phyloP scores from a whole-genome alignment of 2,797 vertebrate genomes.

The Spea hammondii region DNA sequence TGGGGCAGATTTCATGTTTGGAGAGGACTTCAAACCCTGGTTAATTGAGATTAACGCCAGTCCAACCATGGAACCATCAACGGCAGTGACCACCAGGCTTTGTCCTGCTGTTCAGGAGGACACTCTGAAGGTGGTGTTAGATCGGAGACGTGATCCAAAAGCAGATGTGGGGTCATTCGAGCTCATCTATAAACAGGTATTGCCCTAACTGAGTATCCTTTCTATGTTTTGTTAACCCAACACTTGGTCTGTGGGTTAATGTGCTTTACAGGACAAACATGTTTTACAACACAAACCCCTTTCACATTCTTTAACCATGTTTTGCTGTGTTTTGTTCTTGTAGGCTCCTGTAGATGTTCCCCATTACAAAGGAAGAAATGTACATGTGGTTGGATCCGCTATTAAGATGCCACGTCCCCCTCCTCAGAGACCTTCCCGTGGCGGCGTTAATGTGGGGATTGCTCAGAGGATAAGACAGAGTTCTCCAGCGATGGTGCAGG shows the following conservation, averaged over 20 bases:
- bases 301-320: no score
- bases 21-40: conserved; percentile 84
- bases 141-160: conserved; percentile 68
- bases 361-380: conserved; percentile 74
- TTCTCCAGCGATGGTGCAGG: conserved; percentile 30
- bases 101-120: conserved; percentile 85
- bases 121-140: conserved; percentile 81
- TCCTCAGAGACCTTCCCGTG: conserved; percentile 16
- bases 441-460: conserved; percentile 1
- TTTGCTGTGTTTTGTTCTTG: not conserved
- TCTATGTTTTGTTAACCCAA: no score
- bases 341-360: conserved; percentile 77
- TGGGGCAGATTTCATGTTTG: conserved; percentile 85
- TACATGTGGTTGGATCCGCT: conserved; percentile 77
- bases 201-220: not conserved
- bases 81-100: conserved; percentile 73
- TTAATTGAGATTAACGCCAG: conserved; percentile 89
- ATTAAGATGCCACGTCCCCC: conserved; percentile 63
- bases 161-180: conserved; percentile 81
- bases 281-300: no score
- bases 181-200: conserved; percentile 89
- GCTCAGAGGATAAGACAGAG: conserved; percentile 14
- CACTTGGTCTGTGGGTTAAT: no score
- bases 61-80: conserved; percentile 86
- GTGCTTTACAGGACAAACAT: no score